Base-by-base conservation (phyloP, 2,888 invertebrate species). In the Athetis lepigone region DNA sequence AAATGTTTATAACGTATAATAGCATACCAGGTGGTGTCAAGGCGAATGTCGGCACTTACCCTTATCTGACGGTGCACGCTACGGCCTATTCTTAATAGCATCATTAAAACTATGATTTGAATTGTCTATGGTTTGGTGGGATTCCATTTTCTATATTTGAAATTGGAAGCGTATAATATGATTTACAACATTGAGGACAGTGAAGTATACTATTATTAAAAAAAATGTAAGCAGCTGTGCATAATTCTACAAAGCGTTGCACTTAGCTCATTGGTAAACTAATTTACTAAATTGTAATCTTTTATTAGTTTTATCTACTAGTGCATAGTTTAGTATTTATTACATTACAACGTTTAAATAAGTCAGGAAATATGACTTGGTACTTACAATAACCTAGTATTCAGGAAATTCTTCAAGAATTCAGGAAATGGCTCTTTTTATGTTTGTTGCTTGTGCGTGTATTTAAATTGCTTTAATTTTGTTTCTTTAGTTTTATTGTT, bases 41-140 rank as follows among this genome's bases (percentile, higher is more conserved):
- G 85, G 81, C 59, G 58, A 84, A 75, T 79, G 77, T 74, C 74
- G 75, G 79, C 76, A 66, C 71, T 74, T 55, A 70, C 75, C 78
- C 83, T 75, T 72, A 70, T 77, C 72, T 55, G 70, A 61, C 39
- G 36, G 4, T 21, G 61, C 79, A 79, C 73, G 75, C 67, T 37
- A 71, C 18, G 29, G 19, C 19, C 36, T 39, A 49, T 37, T 52
- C 64, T 40, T 69, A 70, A 73, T 70, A 36, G 55, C 70, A 45
- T 55, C 61, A 63, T 73, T 68, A 62, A 66, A 57, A 69, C 40
- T 58, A 37, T 59, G 23, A 45, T 62, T 64, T 50, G 58, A 70
- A 39, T 65, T 62, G 49, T 57, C 51, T 23, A 18, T 16, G 13
- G 29, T 40, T 45, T 33, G 42, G 16, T 33, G 27, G n/a, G 36